phyloP scores from a whole-genome alignment of 2,888 invertebrate genomes.

The Lasioglossum malachurum region DNA sequence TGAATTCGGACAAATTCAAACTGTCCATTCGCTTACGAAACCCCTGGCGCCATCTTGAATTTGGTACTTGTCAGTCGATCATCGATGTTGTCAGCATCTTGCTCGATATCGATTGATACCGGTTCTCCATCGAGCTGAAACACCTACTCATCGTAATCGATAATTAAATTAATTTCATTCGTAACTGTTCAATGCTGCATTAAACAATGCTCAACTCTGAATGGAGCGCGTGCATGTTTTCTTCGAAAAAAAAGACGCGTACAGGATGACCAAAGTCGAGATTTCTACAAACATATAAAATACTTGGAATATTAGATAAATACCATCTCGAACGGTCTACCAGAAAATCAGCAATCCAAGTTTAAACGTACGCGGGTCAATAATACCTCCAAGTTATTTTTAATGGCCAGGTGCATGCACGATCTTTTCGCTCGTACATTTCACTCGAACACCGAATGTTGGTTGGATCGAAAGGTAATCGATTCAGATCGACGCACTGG shows the following conservation, averaged over 20 bases:
- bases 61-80: background rate
- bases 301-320: background rate
- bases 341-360: constrained; percentile 72
- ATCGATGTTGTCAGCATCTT: background rate
- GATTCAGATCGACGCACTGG: background rate
- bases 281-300: background rate
- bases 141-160: background rate
- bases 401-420: constrained; percentile 66
- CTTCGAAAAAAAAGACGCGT: background rate
- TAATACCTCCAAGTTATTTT: constrained; percentile 77
- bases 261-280: background rate
- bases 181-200: background rate
- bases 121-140: background rate
- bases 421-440: background rate
- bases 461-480: background rate
- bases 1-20: background rate
- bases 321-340: constrained; percentile 62
- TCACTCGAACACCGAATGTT: background rate
- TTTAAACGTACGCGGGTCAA: constrained; percentile 74
- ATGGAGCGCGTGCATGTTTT: background rate
- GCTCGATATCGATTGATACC: background rate
- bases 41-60: background rate
- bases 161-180: background rate
- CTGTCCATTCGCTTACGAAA: background rate
- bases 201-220: background rate